A percentile compares a stretch with the other conserved stretches of the same genome.
phyloP scores from a whole-genome alignment of 2,113 vertebrate species.

The Triplophysa tibetana region DNA sequence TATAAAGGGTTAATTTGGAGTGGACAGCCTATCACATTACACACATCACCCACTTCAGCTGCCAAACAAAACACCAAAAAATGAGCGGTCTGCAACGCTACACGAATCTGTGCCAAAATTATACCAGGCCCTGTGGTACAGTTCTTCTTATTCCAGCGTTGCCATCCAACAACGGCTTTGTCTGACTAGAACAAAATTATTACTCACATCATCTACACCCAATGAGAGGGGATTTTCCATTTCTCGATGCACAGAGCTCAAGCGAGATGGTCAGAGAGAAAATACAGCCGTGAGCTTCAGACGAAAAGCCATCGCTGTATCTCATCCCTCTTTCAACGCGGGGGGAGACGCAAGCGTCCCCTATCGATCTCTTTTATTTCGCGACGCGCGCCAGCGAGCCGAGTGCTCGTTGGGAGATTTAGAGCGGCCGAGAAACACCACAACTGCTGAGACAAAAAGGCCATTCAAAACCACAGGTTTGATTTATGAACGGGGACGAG shows the following conservation, averaged over 20 bases:
- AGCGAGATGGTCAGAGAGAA: conserved; percentile 8
- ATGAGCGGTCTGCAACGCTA: neutral
- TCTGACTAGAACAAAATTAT: conserved; percentile 10
- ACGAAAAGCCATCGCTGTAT: neutral
- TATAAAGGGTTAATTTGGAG: too few relatives aligned
- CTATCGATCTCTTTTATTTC: conserved; percentile 29
- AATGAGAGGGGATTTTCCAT: conserved; percentile 25
- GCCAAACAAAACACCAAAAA: conserved; percentile 19
- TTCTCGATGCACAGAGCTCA: neutral
- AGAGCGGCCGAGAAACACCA: conserved; percentile 17
- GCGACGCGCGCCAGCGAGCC: neutral
- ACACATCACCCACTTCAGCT: neutral
- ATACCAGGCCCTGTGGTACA: neutral
- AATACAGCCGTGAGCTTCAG: neutral
- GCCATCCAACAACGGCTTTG: neutral
- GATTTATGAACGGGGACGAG: conserved; percentile 69
- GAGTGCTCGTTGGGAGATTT: conserved; percentile 14
- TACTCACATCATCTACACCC: conserved; percentile 15
- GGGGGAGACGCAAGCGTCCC: neutral
- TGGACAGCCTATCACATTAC: neutral
- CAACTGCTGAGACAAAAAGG: conserved; percentile 37
- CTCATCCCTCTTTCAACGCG: conserved; percentile 30
- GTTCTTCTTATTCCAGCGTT: neutral
- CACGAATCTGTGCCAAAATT: neutral
- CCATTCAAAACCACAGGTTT: conserved; percentile 70